Conservation (phyloP, 2,888 invertebrate species). For the Cylindroiulus punctatus region DNA sequence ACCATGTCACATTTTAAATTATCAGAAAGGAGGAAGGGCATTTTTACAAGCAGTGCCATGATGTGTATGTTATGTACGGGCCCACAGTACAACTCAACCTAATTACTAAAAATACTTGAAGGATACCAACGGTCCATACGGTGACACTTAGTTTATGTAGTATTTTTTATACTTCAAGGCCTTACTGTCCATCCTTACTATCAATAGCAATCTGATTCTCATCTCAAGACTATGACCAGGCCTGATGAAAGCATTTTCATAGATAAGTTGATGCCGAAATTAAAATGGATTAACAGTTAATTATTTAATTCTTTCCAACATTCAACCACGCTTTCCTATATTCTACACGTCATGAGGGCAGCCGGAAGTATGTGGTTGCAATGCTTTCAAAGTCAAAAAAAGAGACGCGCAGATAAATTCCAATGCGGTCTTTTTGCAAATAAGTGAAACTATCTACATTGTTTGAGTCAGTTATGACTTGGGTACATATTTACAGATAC, state of each 20-base stretch:
- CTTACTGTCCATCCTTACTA: too few species aligned
- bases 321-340: not conserved
- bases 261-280: not conserved
- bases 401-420: not conserved
- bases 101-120: too few species aligned
- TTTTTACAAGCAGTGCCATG: not conserved
- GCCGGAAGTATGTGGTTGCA: not conserved
- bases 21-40: not conserved
- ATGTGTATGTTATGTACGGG: not conserved
- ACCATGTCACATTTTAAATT: not conserved
- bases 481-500: conserved; percentile 28
- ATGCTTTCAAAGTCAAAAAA: not conserved
- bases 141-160: too few species aligned
- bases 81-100: not conserved
- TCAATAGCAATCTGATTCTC: too few species aligned
- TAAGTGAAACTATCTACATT: conserved; percentile 31
- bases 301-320: not conserved
- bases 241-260: not conserved
- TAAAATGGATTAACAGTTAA: not conserved
- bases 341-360: not conserved
- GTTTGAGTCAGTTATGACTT: not conserved
- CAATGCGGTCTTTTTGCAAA: not conserved
- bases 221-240: too few species aligned
- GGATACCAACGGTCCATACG: too few species aligned
- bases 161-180: too few species aligned